Evolutionary conservation across 2,797 vertebrate genomes (phyloP).

Genomic region (Lagocephalus sceleratus): DNA sequence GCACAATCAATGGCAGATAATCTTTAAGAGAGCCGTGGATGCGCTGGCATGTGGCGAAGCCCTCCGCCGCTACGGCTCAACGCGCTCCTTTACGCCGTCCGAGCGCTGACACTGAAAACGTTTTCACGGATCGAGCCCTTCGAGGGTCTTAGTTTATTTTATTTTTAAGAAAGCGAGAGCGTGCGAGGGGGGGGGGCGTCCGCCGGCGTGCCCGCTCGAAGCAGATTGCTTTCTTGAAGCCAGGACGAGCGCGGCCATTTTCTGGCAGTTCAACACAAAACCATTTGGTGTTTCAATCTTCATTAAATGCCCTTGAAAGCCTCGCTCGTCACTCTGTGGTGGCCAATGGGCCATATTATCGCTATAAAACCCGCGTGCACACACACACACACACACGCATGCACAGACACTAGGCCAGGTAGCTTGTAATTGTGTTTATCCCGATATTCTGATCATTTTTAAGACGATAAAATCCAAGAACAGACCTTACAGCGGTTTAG

Average conservation of each 20-base stretch:
- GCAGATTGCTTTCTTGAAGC: conserved; percentile 22
- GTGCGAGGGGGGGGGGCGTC: background rate
- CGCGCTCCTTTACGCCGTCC: background rate
- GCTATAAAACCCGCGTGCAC: background rate
- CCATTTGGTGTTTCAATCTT: conserved; percentile 28
- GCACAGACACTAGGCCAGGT: background rate
- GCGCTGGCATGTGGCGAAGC: conserved; percentile 9
- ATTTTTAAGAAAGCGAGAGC: conserved; percentile 4
- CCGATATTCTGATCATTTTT: conserved; percentile 5
- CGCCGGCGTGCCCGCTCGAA: conserved; percentile 1
- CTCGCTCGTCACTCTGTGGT: conserved; percentile 25
- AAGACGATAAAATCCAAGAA: conserved; percentile 1
- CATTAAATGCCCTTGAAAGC: conserved; percentile 25
- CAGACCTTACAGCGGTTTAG: conserved; percentile 10
- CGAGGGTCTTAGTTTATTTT: background rate
- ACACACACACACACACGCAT: conserved; percentile 3
- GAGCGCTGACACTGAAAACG: conserved; percentile 1
- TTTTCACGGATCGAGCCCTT: conserved; percentile 17
- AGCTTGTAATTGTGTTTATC: background rate
- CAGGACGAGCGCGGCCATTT: conserved; percentile 29
- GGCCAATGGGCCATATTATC: conserved; percentile 13
- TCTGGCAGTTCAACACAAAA: conserved; percentile 26
- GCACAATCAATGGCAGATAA: conserved; percentile 52
- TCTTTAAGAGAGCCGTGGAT: conserved; percentile 28
- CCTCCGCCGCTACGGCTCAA: background rate